These are phyloP conservation scores for Limnephilus marmoratus DNA, from an alignment of 2,888 invertebrate genomes.

Conservation along the genomic window DNA sequence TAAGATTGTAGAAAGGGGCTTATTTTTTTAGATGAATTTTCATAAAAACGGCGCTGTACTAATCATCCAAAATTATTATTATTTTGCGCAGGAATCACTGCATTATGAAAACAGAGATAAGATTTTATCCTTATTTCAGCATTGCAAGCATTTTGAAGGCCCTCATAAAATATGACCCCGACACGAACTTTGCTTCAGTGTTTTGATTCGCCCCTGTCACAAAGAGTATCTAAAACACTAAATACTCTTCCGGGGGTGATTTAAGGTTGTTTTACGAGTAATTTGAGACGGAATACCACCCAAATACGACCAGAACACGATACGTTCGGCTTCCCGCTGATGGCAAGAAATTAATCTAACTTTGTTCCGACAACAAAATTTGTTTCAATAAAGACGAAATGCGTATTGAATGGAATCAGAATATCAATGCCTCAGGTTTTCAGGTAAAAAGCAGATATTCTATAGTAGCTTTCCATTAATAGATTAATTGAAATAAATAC, in stretches of 20 bases:
- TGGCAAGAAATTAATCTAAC: not conserved
- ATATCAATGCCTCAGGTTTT: not conserved
- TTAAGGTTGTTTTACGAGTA: constrained; percentile 13
- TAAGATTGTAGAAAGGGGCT: no score
- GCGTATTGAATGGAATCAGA: not conserved
- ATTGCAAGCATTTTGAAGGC: not conserved
- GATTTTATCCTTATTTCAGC: no score
- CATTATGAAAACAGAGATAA: no score
- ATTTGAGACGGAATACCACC: not conserved
- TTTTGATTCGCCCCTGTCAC: not conserved
- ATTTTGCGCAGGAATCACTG: no score
- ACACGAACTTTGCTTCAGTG: not conserved
- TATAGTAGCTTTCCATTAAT: not conserved
- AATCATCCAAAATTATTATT: no score
- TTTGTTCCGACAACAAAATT: not conserved
- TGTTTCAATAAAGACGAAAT: not conserved
- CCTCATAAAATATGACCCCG: not conserved
- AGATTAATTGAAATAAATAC: not conserved
- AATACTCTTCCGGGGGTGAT: constrained; percentile 6
- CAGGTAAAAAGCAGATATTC: not conserved
- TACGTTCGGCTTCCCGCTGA: not conserved
- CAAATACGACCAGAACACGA: not conserved
- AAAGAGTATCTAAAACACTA: not conserved
- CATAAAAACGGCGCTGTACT: no score
- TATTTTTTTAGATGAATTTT: no score